Conservation (phyloP, 2,113 vertebrate species). For the Coptodon bakossiorum region DNA sequence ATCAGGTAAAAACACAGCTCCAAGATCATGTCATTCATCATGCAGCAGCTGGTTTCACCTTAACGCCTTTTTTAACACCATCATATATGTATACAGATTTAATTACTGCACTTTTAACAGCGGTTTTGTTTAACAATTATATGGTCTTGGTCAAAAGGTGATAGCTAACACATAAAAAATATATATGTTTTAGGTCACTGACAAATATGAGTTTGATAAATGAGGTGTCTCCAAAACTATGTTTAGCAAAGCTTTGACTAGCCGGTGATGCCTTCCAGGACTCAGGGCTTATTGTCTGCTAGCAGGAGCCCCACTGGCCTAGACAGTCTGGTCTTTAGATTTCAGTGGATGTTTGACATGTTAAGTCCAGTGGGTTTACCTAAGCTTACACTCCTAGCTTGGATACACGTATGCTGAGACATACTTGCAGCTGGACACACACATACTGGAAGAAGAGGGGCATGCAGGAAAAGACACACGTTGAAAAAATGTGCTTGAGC, state of each 20-base stretch:
- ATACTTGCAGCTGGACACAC: not conserved
- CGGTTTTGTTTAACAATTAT: not conserved
- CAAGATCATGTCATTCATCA: not conserved
- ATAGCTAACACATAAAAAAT: not conserved
- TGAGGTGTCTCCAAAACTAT: not conserved
- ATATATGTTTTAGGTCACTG: not conserved
- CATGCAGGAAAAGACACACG: not conserved
- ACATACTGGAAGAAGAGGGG: not conserved
- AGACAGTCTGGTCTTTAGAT: not conserved
- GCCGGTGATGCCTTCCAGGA: not conserved
- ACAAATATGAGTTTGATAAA: not conserved
- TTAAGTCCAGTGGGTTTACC: conserved; percentile 7
- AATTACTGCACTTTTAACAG: not conserved
- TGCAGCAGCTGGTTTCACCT: not conserved
- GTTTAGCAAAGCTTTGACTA: not conserved
- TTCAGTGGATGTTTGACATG: conserved; percentile 24
- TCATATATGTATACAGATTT: not conserved
- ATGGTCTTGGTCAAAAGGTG: not conserved
- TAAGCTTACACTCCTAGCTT: not conserved
- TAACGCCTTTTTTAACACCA: not conserved
- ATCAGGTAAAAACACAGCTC: not conserved
- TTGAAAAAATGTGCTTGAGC: not conserved
- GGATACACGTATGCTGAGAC: not conserved
- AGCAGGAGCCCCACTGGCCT: not conserved
- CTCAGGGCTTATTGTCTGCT: not conserved